Evolutionary conservation across 1,140 invertebrate genomes (phyloP).

Genomic region (Drosophila tani): DNA sequence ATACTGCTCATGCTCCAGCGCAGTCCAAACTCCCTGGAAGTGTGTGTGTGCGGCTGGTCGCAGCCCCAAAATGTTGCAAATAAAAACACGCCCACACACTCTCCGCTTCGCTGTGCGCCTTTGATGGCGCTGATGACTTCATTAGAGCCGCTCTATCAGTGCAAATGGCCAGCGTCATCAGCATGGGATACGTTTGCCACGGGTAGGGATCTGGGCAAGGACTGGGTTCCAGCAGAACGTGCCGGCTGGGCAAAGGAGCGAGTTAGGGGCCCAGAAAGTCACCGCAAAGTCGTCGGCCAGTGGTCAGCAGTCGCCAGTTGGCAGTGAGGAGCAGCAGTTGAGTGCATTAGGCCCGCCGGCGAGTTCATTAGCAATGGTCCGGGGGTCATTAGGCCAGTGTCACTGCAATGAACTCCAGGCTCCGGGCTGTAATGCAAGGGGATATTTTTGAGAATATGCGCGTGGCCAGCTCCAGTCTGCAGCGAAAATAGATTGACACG

Average conservation of each 20-base stretch:
- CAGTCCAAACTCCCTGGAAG: background rate
- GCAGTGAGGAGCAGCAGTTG: constrained; percentile 14
- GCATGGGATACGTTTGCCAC: constrained; percentile 34
- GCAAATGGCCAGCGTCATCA: constrained; percentile 69
- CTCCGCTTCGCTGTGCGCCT: constrained; percentile 40
- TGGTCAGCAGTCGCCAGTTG: constrained; percentile 25
- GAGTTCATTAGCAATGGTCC: constrained; percentile 72
- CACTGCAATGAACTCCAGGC: constrained; percentile 64
- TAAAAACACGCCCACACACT: constrained; percentile 63
- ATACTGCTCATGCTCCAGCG: background rate
- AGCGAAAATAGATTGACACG: constrained; percentile 70
- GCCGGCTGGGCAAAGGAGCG: constrained; percentile 20
- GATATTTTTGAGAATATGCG: background rate
- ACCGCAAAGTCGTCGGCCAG: constrained; percentile 70
- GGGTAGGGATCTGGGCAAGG: background rate
- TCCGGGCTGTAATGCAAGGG: constrained; percentile 43
- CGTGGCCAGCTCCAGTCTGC: constrained; percentile 22
- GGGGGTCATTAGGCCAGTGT: constrained; percentile 60
- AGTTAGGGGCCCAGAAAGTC: constrained; percentile 36
- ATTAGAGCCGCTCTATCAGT: constrained; percentile 79
- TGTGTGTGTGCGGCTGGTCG: constrained; percentile 13
- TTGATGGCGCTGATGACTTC: constrained; percentile 79
- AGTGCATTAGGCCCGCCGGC: constrained; percentile 68
- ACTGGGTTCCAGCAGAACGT: constrained; percentile 11
- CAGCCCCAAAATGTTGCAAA: constrained; percentile 63